Percentiles rank a stretch among this genome's conserved stretches.
These are phyloP conservation scores for Arvicanthis niloticus DNA, from an alignment of 2,113 vertebrate genomes.

Conservation along the genomic window DNA sequence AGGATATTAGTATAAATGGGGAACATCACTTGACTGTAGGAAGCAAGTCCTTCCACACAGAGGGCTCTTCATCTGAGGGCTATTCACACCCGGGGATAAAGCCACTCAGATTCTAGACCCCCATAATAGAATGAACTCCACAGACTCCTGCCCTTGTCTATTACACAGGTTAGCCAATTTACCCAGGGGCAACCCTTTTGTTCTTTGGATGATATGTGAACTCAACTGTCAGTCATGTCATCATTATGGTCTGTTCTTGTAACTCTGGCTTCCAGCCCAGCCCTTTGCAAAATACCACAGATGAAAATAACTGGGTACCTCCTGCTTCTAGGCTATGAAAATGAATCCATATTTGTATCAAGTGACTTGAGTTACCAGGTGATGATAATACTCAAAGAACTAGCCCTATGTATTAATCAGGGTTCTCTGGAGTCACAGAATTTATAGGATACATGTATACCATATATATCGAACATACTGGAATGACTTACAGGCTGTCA, in stretches of 20 bases:
- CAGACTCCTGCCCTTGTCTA: slow-evolving; percentile 44
- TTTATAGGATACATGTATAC: not conserved
- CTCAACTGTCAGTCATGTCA: not conserved
- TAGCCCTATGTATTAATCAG: not conserved
- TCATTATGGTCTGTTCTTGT: not conserved
- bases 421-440: not conserved
- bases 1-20: slow-evolving; percentile 62
- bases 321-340: not conserved
- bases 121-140: slow-evolving; percentile 40
- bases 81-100: slow-evolving; percentile 52
- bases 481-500: too few relatives aligned
- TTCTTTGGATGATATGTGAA: slow-evolving; percentile 44
- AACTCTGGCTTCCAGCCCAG: not conserved
- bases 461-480: too few relatives aligned
- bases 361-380: not conserved
- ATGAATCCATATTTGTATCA: slow-evolving; percentile 4
- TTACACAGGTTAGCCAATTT: slow-evolving; percentile 40
- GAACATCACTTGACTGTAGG: slow-evolving; percentile 44
- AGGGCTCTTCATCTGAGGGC: slow-evolving; percentile 53
- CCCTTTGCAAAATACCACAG: not conserved
- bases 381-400: slow-evolving; percentile 4
- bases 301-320: slow-evolving; percentile 34
- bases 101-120: slow-evolving; percentile 47
- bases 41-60: slow-evolving; percentile 54
- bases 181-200: slow-evolving; percentile 38